Base-by-base conservation (phyloP, 2,113 vertebrate species). In the Cettia cetti region DNA sequence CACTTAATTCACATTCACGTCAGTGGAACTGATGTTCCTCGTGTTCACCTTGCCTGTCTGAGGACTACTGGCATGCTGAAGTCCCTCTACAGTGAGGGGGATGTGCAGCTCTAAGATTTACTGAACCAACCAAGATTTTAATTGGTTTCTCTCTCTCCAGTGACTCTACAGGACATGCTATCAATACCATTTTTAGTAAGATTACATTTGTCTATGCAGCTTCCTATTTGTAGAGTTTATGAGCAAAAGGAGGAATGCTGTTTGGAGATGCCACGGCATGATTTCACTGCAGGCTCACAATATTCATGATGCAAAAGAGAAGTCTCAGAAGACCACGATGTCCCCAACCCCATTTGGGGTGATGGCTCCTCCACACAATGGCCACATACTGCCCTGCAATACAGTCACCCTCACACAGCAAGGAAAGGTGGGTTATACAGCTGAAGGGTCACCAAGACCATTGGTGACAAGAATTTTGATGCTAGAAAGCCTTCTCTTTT, bases 401-500 rank as follows among this genome's bases (percentile, higher is more conserved):
- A 9, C 8, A 11, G 24, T 47, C 26, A 61, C 31, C 42, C 31
- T 52, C n/a, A 60, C n/a, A 63, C 56, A 59, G 18, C 39, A 90
- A 50, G 44, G 52, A 79, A 21, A 60, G 31, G 6, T 9, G 70
- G 11, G 21, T n/a, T 56, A 21, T 2, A 23, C 33, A 68, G 20
- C 3, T 27, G n/a, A 60, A 85, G 57, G 40, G 52, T n/a, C 52
- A 69, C 5, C 18, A 23, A 30, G 42, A 64, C 24, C 64, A 72
- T 4, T 0, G 0, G 23, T 53, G 30, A 69, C 45, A 42, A 44
- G 19, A 37, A 26, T 31, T 77, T 28, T 39, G 13, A 30, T 39
- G 23, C 35, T 60, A 47, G 20, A 81, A 85, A 82, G 5, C 19
- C 8, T 22, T 47, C 39, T 47, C 17, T 56, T 44, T 53, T 74